phyloP scores from a whole-genome alignment of 1,140 invertebrate genomes.

The Drosophila lacertosa region DNA sequence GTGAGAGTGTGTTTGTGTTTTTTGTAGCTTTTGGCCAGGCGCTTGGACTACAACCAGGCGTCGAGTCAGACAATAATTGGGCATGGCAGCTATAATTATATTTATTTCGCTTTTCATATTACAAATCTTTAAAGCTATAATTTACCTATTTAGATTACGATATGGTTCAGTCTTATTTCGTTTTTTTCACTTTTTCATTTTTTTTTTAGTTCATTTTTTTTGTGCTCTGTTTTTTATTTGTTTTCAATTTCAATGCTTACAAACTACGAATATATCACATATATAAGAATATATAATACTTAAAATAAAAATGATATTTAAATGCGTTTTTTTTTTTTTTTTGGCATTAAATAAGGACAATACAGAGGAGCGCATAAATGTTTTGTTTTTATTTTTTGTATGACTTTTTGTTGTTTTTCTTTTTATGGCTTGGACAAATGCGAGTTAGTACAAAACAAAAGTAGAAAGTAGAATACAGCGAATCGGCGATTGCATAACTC shows the following conservation, averaged over 20 bases:
- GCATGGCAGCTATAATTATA: conserved; percentile 68
- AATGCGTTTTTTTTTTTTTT: conserved; percentile 45
- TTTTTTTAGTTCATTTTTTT: conserved; percentile 33
- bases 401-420: conserved; percentile 25
- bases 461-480: conserved; percentile 65
- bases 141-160: conserved; percentile 56
- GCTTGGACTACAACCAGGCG: conserved; percentile 61
- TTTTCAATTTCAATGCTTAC: conserved; percentile 61
- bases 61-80: conserved; percentile 67
- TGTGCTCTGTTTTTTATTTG: conserved; percentile 44
- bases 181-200: conserved; percentile 22
- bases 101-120: conserved; percentile 62
- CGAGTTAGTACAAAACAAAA: conserved; percentile 72
- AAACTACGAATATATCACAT: conserved; percentile 52
- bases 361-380: conserved; percentile 67
- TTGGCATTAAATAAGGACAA: conserved; percentile 66
- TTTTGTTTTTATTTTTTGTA: conserved; percentile 18
- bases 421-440: conserved; percentile 44
- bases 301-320: conserved; percentile 73
- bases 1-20: conserved; percentile 7
- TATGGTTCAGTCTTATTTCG: conserved; percentile 60
- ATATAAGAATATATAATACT: conserved; percentile 63
- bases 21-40: conserved; percentile 49
- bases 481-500: conserved; percentile 57
- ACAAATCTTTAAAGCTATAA: conserved; percentile 72